phyloP scores from a whole-genome alignment of 2,797 vertebrate genomes.

The Sylvia borin region DNA sequence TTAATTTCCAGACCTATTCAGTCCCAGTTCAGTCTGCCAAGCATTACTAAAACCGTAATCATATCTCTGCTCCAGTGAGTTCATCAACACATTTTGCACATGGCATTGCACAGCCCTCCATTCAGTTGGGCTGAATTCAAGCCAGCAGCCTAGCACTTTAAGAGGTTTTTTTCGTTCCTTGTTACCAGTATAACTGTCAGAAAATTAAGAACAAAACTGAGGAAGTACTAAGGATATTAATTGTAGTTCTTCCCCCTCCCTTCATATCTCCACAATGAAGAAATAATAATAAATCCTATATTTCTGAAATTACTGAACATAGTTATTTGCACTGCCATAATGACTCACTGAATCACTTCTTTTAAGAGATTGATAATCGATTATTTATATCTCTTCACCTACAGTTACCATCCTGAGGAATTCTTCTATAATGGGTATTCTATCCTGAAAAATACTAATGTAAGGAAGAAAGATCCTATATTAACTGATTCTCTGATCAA shows the following conservation, averaged over 20 bases:
- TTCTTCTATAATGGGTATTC: not conserved
- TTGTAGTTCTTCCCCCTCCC: not conserved
- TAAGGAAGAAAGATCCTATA: not conserved
- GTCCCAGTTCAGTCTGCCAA: not conserved
- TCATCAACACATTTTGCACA: not conserved
- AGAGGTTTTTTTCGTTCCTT: not conserved
- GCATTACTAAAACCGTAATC: not conserved
- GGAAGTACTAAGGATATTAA: constrained; percentile 3
- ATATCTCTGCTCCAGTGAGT: not conserved
- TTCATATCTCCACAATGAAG: not conserved
- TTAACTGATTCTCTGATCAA: not conserved
- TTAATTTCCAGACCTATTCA: not conserved
- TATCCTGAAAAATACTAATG: not conserved
- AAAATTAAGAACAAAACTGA: constrained; percentile 14
- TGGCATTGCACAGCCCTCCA: not conserved
- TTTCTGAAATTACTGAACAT: not conserved
- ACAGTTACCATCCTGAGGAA: not conserved
- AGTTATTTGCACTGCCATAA: not conserved
- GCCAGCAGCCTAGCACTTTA: not conserved
- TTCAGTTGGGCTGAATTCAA: not conserved
- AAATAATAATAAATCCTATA: not conserved
- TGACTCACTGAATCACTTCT: constrained; percentile 2
- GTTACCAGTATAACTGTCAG: not conserved
- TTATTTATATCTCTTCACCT: constrained; percentile 28
- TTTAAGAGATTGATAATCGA: not conserved